Percentiles rank a stretch among this genome's conserved stretches.
These are phyloP conservation scores for Dicaeum eximium DNA, from an alignment of 2,113 vertebrate species.

Conservation along the genomic window DNA sequence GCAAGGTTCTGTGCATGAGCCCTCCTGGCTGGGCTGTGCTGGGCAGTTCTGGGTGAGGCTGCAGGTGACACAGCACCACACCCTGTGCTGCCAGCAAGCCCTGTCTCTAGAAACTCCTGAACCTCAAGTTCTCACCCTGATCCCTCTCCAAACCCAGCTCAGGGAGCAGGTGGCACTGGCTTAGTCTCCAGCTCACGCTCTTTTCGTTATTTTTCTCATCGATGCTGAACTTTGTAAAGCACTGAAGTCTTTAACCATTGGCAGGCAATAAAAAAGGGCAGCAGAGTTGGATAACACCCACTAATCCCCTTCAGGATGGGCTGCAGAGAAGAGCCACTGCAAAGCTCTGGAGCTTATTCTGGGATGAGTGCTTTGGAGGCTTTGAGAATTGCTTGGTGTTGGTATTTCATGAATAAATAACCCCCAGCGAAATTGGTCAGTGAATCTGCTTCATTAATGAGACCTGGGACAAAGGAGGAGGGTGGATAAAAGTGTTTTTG, in stretches of 20 bases:
- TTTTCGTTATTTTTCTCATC: not conserved
- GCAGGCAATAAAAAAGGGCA: constrained; percentile 33
- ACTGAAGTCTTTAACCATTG: not conserved
- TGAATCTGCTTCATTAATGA: constrained; percentile 21
- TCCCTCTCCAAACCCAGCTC: not conserved
- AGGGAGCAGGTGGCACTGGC: not conserved
- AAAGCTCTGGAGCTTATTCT: not conserved
- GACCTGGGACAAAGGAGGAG: not conserved
- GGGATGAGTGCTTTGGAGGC: not conserved
- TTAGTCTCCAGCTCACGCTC: not conserved
- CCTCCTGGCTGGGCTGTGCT: not conserved
- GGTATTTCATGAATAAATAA: constrained; percentile 65
- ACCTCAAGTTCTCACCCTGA: not conserved
- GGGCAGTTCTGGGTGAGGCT: not conserved
- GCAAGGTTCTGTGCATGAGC: fast-evolving
- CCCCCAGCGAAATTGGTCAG: constrained; percentile 17
- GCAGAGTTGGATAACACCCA: not conserved
- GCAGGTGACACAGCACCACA: not conserved
- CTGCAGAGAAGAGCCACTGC: not conserved
- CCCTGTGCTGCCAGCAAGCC: not conserved
- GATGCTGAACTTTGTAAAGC: not conserved
- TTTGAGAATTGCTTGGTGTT: not conserved
- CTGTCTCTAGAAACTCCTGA: not conserved
- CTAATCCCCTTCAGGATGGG: constrained; percentile 44
- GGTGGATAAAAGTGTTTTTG: not conserved